Percentiles rank a stretch among this genome's conserved stretches.
phyloP scores from a whole-genome alignment of 2,113 vertebrate genomes.

The Paraplagusia blochii region DNA sequence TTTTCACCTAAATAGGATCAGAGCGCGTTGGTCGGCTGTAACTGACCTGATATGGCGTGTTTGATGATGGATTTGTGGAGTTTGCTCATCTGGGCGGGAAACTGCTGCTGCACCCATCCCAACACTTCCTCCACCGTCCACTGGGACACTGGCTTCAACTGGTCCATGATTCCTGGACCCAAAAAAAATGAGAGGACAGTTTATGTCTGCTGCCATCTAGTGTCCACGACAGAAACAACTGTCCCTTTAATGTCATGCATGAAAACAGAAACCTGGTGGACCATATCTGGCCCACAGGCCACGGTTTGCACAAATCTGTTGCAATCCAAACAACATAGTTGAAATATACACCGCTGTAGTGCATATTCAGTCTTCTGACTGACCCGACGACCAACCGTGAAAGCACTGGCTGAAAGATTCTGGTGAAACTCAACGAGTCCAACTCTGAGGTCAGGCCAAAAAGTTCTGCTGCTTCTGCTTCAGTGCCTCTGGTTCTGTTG shows the following conservation, averaged over 20 bases:
- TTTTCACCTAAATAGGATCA: neutral
- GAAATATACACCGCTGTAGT: too few species aligned
- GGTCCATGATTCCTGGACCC: constrained; percentile 29
- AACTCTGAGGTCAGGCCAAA: constrained; percentile 16
- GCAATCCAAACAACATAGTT: too few species aligned
- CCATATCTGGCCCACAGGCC: too few species aligned
- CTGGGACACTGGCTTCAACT: constrained; percentile 52
- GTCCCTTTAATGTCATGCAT: too few species aligned
- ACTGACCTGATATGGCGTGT: constrained; percentile 71
- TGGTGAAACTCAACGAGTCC: constrained; percentile 8
- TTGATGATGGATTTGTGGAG: constrained; percentile 63
- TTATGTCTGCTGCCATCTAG: too few species aligned
- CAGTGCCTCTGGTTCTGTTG: constrained; percentile 19
- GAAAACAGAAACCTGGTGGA: too few species aligned
- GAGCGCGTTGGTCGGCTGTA: too few species aligned
- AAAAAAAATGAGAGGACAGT: neutral
- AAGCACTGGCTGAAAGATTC: constrained; percentile 1
- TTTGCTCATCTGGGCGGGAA: constrained; percentile 25
- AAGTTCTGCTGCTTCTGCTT: constrained; percentile 11
- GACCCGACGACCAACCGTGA: constrained; percentile 9
- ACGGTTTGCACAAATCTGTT: too few species aligned
- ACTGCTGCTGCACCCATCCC: constrained; percentile 65
- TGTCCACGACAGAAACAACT: too few species aligned
- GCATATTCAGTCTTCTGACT: constrained; percentile 31
- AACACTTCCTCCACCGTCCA: constrained; percentile 75